Base-by-base conservation (phyloP, 2,113 vertebrate genomes). In the Thinocorus orbignyianus region DNA sequence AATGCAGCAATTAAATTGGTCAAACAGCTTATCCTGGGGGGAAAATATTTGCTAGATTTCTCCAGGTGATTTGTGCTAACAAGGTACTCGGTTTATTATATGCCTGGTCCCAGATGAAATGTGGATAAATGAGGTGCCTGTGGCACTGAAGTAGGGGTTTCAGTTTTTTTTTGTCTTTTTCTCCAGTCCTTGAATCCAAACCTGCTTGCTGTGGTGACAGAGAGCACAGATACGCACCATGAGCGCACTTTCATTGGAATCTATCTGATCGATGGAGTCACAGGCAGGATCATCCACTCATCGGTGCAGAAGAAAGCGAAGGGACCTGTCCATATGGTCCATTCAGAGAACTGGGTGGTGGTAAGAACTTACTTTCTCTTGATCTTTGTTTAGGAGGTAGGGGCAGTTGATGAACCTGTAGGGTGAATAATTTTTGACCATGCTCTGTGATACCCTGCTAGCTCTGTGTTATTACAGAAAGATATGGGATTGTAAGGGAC, bases 331-430 rank as follows among this genome's bases (percentile, higher is more conserved):
- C 99, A 99, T 81, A 98, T 99, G 6, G 99, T 99, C 44, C 99
- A 99, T 80, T 99, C 99, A 0, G 99, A 99, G 97, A 99, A 99
- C 98, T 99, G 99, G 99, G 98, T 99, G 91, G 99, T 99, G 99
- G 99, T 99, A 96, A 99, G 99, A 57, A 62, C 33, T 65, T 46
- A 12, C 4, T 18, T 9, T 9, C 4, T 4, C 25, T 41, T 0
- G 2, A 16, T 33, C 6, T 68, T 74, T 7, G 0, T 46, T 28
- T 39, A 15, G 54, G 74, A 64, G 12, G 13, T n/a, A 24, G 55
- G 22, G 33, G 9, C 61, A 16, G 7, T 20, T 39, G 28, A 37
- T 52, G 51, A 44, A 5, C 13, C 3, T 60, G 8, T 4, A 1
- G 1, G 25, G 41, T 17, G 22, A 28, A 60, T 35, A 39, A 18